phyloP scores from a whole-genome alignment of 2,797 vertebrate species.

The Phyllotis vaccarum region DNA sequence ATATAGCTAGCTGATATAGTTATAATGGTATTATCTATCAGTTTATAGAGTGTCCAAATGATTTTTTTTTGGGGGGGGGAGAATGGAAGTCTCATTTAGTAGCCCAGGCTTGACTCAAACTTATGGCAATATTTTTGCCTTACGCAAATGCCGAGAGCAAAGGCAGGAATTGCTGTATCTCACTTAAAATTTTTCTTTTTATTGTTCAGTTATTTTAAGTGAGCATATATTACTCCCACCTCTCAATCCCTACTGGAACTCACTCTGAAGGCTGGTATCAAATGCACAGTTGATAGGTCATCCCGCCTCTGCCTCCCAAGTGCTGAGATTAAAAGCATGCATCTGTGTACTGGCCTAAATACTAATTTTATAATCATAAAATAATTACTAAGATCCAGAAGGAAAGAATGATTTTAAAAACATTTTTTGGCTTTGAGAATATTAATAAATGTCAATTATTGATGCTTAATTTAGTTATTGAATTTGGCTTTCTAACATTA shows the following conservation, averaged over 20 bases:
- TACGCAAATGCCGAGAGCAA: neutral
- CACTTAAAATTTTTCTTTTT: neutral
- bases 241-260: too few species aligned
- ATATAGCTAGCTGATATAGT: neutral
- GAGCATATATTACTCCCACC: neutral
- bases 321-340: neutral
- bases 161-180: neutral
- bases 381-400: slow-evolving; percentile 27
- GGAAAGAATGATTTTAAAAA: neutral
- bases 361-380: slow-evolving; percentile 47
- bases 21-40: neutral
- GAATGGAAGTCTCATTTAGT: neutral
- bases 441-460: slow-evolving; percentile 5
- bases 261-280: neutral
- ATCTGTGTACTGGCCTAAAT: neutral
- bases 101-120: neutral
- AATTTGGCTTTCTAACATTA: neutral
- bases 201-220: neutral
- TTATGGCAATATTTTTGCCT: neutral
- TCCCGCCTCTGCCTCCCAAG: neutral
- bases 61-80: neutral
- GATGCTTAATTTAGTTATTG: slow-evolving; percentile 16
- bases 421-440: neutral
- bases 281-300: neutral
- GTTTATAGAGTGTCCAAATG: neutral